Percentiles rank a stretch among this genome's conserved stretches.
Conservation (phyloP, 2,888 invertebrate species). For the Falcaria lacertinaria region DNA sequence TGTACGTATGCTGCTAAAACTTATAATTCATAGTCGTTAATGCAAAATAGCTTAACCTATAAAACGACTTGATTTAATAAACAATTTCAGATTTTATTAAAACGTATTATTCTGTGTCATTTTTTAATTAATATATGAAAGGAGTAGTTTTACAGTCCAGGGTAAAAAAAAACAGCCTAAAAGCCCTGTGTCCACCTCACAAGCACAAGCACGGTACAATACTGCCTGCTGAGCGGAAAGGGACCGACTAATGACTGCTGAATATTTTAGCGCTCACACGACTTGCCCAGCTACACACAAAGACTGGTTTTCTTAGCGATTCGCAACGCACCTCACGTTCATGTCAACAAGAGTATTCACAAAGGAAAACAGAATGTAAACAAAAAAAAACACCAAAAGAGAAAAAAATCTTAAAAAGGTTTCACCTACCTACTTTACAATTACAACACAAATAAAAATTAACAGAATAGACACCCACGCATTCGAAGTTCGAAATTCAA, state of each 20-base stretch:
- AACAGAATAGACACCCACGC: conserved; percentile 20
- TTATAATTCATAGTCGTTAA: too few species aligned
- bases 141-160: too few species aligned
- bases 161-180: neutral
- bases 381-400: conserved; percentile 23
- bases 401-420: neutral
- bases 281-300: conserved; percentile 7
- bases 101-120: too few species aligned
- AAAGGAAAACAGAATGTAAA: conserved; percentile 20
- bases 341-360: conserved; percentile 18
- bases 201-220: conserved; percentile 22
- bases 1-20: too few species aligned
- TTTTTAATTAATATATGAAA: neutral
- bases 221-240: conserved; percentile 27
- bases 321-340: conserved; percentile 3
- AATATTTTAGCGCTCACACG: conserved; percentile 49
- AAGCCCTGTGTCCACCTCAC: neutral
- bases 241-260: conserved; percentile 53
- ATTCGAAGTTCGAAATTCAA: conserved; percentile 8
- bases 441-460: conserved; percentile 20
- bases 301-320: conserved; percentile 7
- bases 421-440: neutral
- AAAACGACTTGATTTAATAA: too few species aligned
- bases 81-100: too few species aligned
- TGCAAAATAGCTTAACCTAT: too few species aligned